Evolutionary conservation across 2,797 vertebrate species (phyloP).

Genomic region (Thripadectes ignobilis): DNA sequence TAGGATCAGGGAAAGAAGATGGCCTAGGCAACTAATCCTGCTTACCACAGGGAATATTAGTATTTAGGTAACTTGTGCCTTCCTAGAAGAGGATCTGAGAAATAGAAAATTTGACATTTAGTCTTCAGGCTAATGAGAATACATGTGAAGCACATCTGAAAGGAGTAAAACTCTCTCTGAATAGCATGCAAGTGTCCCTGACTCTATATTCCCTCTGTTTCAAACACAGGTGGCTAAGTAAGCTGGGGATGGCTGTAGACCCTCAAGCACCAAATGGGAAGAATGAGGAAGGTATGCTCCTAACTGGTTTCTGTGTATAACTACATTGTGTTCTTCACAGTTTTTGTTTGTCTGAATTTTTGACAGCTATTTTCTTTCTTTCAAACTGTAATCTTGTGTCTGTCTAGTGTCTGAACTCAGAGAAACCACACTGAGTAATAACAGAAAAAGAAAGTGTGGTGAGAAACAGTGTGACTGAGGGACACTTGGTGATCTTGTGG

Average conservation of each 20-base stretch:
- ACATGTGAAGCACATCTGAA: background rate
- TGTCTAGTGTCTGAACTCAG: background rate
- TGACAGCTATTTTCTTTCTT: background rate
- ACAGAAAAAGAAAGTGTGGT: background rate
- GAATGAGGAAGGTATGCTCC: slow-evolving; percentile 75
- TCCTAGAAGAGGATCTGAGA: background rate
- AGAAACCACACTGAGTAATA: background rate
- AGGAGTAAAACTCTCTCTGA: background rate
- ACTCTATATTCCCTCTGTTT: slow-evolving; percentile 8
- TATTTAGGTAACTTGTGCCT: background rate
- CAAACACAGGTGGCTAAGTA: slow-evolving; percentile 90
- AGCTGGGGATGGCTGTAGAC: slow-evolving; percentile 90
- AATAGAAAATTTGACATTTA: background rate
- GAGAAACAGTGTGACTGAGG: background rate
- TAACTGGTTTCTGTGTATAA: background rate
- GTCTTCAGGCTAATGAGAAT: background rate
- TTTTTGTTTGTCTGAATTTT: background rate
- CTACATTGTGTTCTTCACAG: background rate
- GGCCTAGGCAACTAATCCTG: background rate
- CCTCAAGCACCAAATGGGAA: slow-evolving; percentile 82
- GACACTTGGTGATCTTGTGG: background rate
- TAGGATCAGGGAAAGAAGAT: background rate
- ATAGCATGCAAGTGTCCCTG: background rate
- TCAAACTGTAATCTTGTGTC: background rate
- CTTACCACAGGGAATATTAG: background rate